Evolutionary conservation across 2,888 invertebrate genomes (phyloP).

Genomic region (Tachystola acroxantha): DNA sequence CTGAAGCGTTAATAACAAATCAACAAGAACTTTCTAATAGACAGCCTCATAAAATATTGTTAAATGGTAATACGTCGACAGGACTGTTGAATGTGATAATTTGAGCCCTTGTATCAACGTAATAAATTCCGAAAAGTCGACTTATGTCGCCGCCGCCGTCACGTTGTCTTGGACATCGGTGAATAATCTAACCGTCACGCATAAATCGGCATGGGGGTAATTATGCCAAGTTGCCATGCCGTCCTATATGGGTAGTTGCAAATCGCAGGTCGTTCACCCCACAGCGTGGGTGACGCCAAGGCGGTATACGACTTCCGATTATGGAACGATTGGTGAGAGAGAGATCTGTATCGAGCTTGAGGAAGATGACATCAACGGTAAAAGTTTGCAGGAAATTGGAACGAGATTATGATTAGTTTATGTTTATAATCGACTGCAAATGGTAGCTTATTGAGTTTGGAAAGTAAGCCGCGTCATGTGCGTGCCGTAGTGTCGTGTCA

Average conservation of each 20-base stretch:
- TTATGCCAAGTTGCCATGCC: conserved; percentile 2
- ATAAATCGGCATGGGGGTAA: conserved; percentile 5
- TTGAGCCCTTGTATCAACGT: not conserved
- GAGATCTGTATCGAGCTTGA: conserved; percentile 8
- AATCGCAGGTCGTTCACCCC: conserved; percentile 48
- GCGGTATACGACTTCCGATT: conserved; percentile 14
- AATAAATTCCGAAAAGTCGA: not conserved
- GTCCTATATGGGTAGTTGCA: conserved; percentile 40
- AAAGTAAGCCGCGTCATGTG: not conserved
- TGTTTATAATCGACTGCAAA: not conserved
- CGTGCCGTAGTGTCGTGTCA: not conserved
- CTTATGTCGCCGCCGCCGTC: not conserved
- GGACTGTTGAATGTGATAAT: no score
- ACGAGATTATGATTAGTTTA: not conserved
- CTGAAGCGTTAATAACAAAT: conserved; percentile 26
- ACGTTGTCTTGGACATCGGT: not conserved
- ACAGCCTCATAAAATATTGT: not conserved
- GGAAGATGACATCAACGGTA: conserved; percentile 10
- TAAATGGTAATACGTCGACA: not conserved
- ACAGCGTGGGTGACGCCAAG: conserved; percentile 40
- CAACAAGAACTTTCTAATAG: conserved; percentile 37
- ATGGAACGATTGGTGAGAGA: conserved; percentile 10
- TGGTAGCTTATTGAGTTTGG: not conserved
- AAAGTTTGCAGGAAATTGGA: conserved; percentile 1
- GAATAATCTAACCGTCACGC: not conserved